Conservation (phyloP, 2,113 vertebrate genomes). For the Malurus cyaneus region DNA sequence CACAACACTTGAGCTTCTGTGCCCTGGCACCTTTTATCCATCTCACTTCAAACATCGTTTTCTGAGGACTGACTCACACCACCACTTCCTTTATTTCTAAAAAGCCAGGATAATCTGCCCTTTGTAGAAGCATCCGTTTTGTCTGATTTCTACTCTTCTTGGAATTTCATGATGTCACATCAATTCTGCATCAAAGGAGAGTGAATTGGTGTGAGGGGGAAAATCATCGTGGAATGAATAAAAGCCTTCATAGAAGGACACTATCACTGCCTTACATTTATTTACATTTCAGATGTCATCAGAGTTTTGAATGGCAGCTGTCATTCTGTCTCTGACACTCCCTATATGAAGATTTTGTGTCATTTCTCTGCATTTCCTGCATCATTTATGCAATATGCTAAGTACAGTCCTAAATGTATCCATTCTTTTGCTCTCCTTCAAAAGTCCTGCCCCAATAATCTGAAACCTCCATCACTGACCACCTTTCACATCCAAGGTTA, state of each 20-base stretch:
- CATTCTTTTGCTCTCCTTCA: not conserved
- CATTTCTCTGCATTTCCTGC: not conserved
- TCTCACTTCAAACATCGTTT: not conserved
- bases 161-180: constrained; percentile 11
- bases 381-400: not conserved
- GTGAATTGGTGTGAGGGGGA: not conserved
- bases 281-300: not conserved
- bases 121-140: not conserved
- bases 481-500: not conserved
- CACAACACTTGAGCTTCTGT: not conserved
- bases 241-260: constrained; percentile 10
- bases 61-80: not conserved
- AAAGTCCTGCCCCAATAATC: not conserved
- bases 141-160: not conserved
- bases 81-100: constrained; percentile 4
- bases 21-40: not conserved
- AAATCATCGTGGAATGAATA: not conserved
- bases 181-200: not conserved
- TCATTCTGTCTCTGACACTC: not conserved
- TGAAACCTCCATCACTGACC: not conserved
- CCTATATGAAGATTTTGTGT: not conserved
- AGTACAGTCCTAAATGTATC: not conserved
- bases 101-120: not conserved
- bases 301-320: not conserved
- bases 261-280: not conserved